A percentile compares a stretch with the other conserved stretches of the same genome.
Conservation (phyloP, 2,888 invertebrate genomes). For the Brenthis hecate region DNA sequence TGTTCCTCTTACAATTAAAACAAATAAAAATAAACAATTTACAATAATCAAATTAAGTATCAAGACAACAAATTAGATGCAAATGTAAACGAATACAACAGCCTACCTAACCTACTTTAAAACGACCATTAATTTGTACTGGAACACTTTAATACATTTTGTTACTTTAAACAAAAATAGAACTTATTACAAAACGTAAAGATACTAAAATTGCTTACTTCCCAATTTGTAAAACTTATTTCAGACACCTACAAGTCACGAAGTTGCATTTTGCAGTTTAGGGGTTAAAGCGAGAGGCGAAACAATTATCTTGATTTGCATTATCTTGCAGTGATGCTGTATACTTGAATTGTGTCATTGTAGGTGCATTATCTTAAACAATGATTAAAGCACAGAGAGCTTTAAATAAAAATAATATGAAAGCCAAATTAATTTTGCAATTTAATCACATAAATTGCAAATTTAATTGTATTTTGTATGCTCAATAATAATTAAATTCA, state of each 20-base stretch:
- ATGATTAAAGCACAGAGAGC: no score
- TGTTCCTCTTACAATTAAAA: background rate
- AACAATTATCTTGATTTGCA: constrained; percentile 24
- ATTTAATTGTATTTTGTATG: no score
- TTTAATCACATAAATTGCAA: no score
- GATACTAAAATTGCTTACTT: constrained; percentile 12
- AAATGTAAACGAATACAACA: constrained; percentile 27
- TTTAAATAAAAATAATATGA: no score
- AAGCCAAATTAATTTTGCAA: no score
- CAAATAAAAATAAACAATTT: background rate
- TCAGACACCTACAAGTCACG: constrained; percentile 31
- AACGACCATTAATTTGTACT: constrained; percentile 25
- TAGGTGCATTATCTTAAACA: background rate
- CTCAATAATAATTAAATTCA: no score
- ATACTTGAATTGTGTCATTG: background rate
- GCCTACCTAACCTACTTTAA: constrained; percentile 35
- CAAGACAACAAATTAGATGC: constrained; percentile 25
- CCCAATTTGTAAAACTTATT: constrained; percentile 13
- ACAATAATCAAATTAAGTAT: constrained; percentile 13
- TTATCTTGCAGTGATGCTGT: constrained; percentile 9
- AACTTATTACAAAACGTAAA: constrained; percentile 4
- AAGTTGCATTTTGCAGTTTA: constrained; percentile 35
- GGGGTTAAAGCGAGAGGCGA: constrained; percentile 31
- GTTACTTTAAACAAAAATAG: constrained; percentile 19
- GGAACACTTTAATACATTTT: constrained; percentile 16